A percentile compares a stretch with the other conserved stretches of the same genome.
These are phyloP conservation scores for Stegastes partitus DNA, from an alignment of 2,113 vertebrate genomes.

Conservation along the genomic window DNA sequence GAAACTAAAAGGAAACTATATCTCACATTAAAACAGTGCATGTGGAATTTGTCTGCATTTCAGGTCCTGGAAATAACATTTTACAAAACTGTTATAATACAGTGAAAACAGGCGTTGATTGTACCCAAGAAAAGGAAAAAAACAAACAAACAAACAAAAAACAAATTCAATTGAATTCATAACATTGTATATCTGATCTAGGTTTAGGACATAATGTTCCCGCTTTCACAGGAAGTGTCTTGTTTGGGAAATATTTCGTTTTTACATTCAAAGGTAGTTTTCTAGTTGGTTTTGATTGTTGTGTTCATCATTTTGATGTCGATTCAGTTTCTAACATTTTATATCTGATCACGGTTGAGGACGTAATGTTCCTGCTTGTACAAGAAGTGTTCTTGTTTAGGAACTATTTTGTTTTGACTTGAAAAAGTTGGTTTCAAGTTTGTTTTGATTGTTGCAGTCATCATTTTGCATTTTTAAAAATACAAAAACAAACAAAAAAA, in stretches of 20 bases:
- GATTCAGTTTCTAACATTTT: no score
- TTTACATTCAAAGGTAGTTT: neutral
- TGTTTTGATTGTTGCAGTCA: slow-evolving; percentile 3
- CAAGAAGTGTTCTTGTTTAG: neutral
- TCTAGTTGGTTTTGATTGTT: neutral
- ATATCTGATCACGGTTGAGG: neutral
- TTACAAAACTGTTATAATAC: slow-evolving; percentile 11
- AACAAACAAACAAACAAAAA: neutral
- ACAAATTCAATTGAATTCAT: neutral
- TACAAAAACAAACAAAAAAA: neutral
- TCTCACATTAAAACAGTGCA: slow-evolving; percentile 65
- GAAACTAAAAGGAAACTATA: slow-evolving; percentile 17
- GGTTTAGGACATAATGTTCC: neutral
- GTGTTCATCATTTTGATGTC: neutral
- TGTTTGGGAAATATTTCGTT: neutral
- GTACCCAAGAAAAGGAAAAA: slow-evolving; percentile 13
- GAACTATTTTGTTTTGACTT: neutral
- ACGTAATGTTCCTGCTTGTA: neutral
- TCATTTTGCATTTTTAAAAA: neutral
- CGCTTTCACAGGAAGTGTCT: neutral
- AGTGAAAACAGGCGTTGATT: slow-evolving; percentile 16
- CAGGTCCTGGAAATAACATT: slow-evolving; percentile 10
- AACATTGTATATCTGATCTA: neutral
- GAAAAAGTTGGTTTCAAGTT: no score
- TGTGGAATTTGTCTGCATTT: slow-evolving; percentile 42